Conservation (phyloP, 2,113 vertebrate genomes). For the Tauraco erythrolophus region DNA sequence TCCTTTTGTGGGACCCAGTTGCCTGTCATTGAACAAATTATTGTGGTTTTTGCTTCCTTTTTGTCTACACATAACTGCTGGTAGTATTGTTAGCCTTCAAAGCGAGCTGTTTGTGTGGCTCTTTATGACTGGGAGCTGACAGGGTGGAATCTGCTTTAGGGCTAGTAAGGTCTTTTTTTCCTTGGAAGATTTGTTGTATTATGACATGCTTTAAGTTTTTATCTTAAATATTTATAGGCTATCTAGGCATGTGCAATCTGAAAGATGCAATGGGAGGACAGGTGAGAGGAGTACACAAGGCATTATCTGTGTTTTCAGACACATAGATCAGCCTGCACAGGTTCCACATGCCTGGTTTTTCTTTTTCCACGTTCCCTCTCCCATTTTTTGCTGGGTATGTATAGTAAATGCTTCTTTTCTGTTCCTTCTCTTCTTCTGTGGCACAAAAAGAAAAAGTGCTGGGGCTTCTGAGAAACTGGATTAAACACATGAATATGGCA, state of each 20-base stretch:
- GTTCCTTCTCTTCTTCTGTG: not conserved
- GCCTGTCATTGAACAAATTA: slow-evolving; percentile 26
- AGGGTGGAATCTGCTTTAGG: slow-evolving; percentile 25
- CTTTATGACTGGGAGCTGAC: slow-evolving; percentile 15
- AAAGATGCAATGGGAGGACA: not conserved
- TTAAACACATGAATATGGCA: slow-evolving; percentile 9
- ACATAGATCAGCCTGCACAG: not conserved
- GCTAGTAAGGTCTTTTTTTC: not conserved
- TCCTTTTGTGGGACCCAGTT: slow-evolving; percentile 31
- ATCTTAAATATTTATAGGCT: slow-evolving; percentile 55
- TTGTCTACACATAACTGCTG: not conserved
- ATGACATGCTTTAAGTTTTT: slow-evolving; percentile 30
- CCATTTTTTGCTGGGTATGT: not conserved
- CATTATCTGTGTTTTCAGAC: not conserved
- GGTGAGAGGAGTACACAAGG: not conserved
- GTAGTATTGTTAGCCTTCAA: slow-evolving; percentile 36
- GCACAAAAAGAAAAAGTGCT: not conserved
- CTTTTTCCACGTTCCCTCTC: not conserved
- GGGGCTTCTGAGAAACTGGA: not conserved
- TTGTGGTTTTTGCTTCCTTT: slow-evolving; percentile 45
- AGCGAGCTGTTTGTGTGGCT: not conserved
- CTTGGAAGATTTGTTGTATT: slow-evolving; percentile 10
- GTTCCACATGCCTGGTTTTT: not conserved
- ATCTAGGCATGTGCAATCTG: not conserved
- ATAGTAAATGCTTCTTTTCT: not conserved